phyloP scores from a whole-genome alignment of 2,113 vertebrate genomes.

The Prolemur simus region DNA sequence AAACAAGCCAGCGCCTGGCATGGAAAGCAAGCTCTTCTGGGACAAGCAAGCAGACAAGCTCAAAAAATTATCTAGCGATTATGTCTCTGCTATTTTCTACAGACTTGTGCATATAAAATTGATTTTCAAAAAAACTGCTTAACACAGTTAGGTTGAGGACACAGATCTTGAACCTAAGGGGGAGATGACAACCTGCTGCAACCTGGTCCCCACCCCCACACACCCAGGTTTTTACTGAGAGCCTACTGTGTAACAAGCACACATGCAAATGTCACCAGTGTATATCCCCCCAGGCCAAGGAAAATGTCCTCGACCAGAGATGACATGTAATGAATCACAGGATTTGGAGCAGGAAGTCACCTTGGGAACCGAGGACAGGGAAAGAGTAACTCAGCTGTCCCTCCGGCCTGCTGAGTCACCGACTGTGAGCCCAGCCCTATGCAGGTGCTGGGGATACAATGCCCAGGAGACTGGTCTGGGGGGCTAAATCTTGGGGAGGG shows the following conservation, averaged over 20 bases:
- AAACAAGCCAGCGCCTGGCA: fast-evolving
- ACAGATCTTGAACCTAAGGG: fast-evolving
- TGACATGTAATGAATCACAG: neutral
- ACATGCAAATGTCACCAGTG: fast-evolving
- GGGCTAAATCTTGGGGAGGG: neutral
- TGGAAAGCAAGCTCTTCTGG: neutral
- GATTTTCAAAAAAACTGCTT: neutral
- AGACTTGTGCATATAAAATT: neutral
- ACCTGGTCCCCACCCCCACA: fast-evolving
- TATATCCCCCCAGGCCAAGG: neutral
- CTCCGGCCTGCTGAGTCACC: neutral
- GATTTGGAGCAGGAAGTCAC: neutral
- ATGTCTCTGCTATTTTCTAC: fast-evolving
- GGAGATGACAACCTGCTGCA: fast-evolving
- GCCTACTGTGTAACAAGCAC: neutral
- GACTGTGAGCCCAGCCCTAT: neutral
- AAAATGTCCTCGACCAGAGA: neutral
- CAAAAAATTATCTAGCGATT: neutral
- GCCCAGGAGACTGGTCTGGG: neutral
- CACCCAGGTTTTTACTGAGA: neutral
- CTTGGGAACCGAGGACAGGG: neutral
- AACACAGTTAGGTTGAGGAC: neutral
- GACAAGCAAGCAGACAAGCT: no score
- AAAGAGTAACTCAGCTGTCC: neutral
- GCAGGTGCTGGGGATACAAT: neutral